Evolutionary conservation across 2,113 vertebrate species (phyloP).

Genomic region (Sitta europaea): DNA sequence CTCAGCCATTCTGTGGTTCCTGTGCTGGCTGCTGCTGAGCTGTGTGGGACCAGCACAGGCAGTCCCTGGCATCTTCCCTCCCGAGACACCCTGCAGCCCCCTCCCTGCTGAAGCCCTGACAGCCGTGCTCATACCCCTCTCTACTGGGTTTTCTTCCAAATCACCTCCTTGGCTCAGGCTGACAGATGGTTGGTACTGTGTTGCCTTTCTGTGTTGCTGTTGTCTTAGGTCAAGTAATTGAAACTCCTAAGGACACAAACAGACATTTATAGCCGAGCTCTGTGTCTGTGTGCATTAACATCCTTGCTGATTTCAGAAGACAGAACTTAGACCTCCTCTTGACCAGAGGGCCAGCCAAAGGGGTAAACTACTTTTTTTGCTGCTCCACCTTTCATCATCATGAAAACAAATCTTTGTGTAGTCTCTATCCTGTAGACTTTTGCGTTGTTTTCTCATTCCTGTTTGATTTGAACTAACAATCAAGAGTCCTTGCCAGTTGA

Average conservation of each 20-base stretch:
- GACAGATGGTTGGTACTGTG: not conserved
- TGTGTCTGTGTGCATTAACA: not conserved
- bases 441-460: not conserved
- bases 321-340: not conserved
- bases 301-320: constrained; percentile 10
- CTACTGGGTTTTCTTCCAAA: not conserved
- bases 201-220: not conserved
- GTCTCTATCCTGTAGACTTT: not conserved
- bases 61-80: not conserved
- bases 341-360: constrained; percentile 5
- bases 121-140: not conserved
- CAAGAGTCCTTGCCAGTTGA: not conserved
- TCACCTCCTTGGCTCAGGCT: not conserved
- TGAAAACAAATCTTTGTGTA: not conserved
- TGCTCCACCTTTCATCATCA: not conserved
- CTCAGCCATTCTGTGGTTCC: not conserved
- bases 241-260: not conserved
- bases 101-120: not conserved
- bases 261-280: not conserved
- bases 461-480: not conserved
- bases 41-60: not conserved
- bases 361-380: not conserved
- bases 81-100: not conserved
- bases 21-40: not conserved
- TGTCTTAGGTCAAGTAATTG: constrained; percentile 7